Evolutionary conservation across 2,797 vertebrate species (phyloP), one percentile per base, ranked within the genome.

Genomic region (Tragelaphus oryx): DNA sequence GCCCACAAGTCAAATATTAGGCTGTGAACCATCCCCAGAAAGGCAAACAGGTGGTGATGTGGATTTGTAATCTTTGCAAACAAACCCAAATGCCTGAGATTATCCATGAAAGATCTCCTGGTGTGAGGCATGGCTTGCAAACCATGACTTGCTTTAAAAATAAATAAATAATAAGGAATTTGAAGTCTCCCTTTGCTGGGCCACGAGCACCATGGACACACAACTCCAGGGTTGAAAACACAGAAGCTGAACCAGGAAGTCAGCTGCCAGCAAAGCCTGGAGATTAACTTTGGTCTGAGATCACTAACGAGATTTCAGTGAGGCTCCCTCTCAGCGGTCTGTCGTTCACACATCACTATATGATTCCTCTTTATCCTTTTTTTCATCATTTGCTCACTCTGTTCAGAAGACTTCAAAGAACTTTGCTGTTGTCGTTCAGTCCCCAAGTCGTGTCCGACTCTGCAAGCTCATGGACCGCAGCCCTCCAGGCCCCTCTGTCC

Each of bases 1-100:
- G 95, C 98, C 98, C 96, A 54, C 94, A 98, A 97, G 75, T 85
- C 98, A 98, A 98, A 98, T 92, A 98, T 68, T 60, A 85, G 96
- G 89, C 59, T 93, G 76, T 83, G 24, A 0, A 87, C 95, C 94
- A 0, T 41, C 91, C 97, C 98, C 97, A 81, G 55, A 94, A 98
- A 98, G 94, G 52, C 98, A 98, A 98, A 98, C 93, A 98, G 90
- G 76, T 84, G 92, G 95, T 8, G 44, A 20, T 5, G 68, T 81
- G 88, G 75, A 1, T n/a, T 54, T 41, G 20, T 26, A 44, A n/a
- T 79, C 14, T 33, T 0, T 0, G 60, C 89, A 91, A 98, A 85
- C 95, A 98, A 95, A 71, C 22, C 33, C 30, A 89, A 57, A 82
- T 65, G 22, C 78, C 93, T 28, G 50, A 89, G 88, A 68, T 18